phyloP scores from a whole-genome alignment of 2,113 vertebrate species.

The Arenaria interpres region DNA sequence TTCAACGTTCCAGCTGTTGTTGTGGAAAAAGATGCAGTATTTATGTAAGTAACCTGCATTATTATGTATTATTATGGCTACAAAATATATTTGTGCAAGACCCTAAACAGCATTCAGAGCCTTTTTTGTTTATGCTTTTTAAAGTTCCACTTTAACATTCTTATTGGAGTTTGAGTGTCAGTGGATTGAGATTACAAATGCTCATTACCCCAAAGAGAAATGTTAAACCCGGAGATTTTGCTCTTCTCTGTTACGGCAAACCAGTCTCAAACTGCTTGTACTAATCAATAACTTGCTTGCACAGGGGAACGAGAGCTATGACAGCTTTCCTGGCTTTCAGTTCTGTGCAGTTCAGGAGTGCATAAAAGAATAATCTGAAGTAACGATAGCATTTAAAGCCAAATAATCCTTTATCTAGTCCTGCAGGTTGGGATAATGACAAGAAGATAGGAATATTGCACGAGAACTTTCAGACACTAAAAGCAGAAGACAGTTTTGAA shows the following conservation, averaged over 20 bases:
- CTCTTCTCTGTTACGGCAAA: not conserved
- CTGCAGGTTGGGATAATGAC: conserved; percentile 98
- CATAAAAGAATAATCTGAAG: not conserved
- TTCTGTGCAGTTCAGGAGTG: not conserved
- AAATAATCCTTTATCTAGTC: conserved; percentile 76
- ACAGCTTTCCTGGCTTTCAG: not conserved
- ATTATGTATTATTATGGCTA: not conserved
- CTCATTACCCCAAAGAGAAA: not conserved
- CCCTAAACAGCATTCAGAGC: not conserved
- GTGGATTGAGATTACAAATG: not conserved
- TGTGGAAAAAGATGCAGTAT: conserved; percentile 97
- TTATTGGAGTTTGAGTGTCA: not conserved
- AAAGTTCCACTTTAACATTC: not conserved
- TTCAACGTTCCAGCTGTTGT: conserved; percentile 91
- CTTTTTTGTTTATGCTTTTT: not conserved
- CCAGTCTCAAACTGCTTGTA: not conserved
- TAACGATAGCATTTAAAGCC: not conserved
- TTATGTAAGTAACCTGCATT: conserved; percentile 85
- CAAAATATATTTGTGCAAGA: not conserved
- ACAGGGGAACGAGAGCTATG: not conserved
- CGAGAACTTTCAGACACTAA: conserved; percentile 95
- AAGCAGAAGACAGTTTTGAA: conserved; percentile 93
- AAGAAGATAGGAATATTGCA: conserved; percentile 98
- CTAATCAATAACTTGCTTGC: not conserved
- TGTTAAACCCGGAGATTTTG: not conserved